These are phyloP conservation scores for Myripristis jacobus DNA, from an alignment of 2,797 vertebrate genomes.

Conservation along the genomic window DNA sequence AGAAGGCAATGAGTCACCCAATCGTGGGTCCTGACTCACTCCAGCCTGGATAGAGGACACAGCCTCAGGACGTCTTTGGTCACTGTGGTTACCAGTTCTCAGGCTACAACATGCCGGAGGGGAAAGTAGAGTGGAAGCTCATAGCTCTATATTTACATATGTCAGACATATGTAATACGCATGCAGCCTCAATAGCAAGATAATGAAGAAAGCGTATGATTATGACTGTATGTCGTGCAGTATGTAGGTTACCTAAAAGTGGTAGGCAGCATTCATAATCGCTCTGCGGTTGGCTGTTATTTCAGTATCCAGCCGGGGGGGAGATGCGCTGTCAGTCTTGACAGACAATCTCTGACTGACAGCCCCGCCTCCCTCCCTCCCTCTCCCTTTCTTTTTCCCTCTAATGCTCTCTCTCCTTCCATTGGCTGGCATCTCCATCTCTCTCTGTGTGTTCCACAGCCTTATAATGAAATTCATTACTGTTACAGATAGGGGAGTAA, in stretches of 20 bases:
- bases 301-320: constrained; percentile 58
- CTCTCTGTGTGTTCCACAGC: constrained; percentile 53
- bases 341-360: constrained; percentile 72
- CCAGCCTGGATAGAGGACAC: constrained; percentile 52
- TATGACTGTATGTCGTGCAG: neutral
- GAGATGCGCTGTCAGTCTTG: constrained; percentile 62
- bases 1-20: constrained; percentile 72
- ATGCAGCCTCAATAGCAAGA: neutral
- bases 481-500: constrained; percentile 75
- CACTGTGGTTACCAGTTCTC: constrained; percentile 61
- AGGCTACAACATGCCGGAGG: constrained; percentile 20
- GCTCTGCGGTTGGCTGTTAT: constrained; percentile 64
- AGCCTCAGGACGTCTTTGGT: constrained; percentile 55
- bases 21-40: constrained; percentile 72
- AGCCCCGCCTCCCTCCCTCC: constrained; percentile 47
- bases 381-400: constrained; percentile 36
- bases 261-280: constrained; percentile 63
- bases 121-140: constrained; percentile 58
- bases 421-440: constrained; percentile 56
- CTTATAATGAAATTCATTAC: constrained; percentile 80
- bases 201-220: constrained; percentile 12
- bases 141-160: constrained; percentile 55
- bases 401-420: constrained; percentile 18
- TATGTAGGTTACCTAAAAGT: constrained; percentile 52
- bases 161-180: constrained; percentile 21